Base-by-base conservation (phyloP, 2,797 vertebrate genomes). In the Acomys russatus region DNA sequence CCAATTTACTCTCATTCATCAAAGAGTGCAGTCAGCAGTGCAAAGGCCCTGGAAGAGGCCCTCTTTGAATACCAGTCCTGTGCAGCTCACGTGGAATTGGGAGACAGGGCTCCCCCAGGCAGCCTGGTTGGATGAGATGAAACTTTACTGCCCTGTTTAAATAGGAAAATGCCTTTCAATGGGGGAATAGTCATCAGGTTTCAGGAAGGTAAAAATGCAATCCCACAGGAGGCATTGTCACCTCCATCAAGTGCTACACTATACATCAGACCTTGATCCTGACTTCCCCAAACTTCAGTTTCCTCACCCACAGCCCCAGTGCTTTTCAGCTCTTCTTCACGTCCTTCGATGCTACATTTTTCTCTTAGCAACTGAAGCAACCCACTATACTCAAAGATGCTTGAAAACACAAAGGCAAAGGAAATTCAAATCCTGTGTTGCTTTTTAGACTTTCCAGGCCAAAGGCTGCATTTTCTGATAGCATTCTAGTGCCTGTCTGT, bases 401-500 rank as follows among this genome's bases (percentile, higher is more conserved):
- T 91, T 56, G 51, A 68, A 92, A 61, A 79, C 51, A n/a, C 22
- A 94, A 82, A 82, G 59, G 90, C 23, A n/a, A 70, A 77, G 22
- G 11, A 35, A 88, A 88, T 93, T 88, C 87, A 63, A 23, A 83
- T 74, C 78, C 64, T 56, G 15, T 18, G 14, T 23, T 70, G 74
- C 33, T 23, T 73, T 68, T 61, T 71, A n/a, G 51, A 22, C 23
- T 71, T 93, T 94, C 61, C 74, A 63, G 70, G 73, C 82, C 63
- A 87, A 59, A 88, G 90, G 61, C 71, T 92, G 38, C 73, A 20
- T 83, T 82, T 93, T 86, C 56, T 76, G 56, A 91, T 79, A 10
- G 0, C 79, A 93, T 54, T 78, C 88, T 92, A 91, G 84, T 28
- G 56, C 64, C 79, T 73, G 82, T 95, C 94, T 30, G 59, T 22